Base-by-base conservation (phyloP, 2,113 vertebrate species). In the Nanorana parkeri region DNA sequence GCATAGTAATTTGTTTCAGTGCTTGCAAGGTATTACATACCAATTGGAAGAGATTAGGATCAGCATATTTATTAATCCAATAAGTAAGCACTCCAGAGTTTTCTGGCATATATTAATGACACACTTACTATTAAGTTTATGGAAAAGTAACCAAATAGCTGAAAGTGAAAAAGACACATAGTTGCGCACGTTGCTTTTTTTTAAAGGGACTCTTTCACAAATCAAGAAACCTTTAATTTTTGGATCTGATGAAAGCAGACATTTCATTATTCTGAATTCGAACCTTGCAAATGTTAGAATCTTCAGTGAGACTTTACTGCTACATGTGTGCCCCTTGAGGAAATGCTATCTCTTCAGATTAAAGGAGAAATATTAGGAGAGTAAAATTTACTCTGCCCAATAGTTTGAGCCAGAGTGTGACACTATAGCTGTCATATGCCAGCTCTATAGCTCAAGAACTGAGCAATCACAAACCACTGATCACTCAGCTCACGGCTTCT, bases 11-110 rank as follows among this genome's bases (percentile, higher is more conserved):
- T 51, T 63, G 29, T 36, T 71, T 80, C 68, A 41, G 51, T 76
- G 73, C 55, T 36, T 69, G 36, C 20, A 63, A 56, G 36, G 55
- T 56, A 72, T 55, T 63, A 52, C 41, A 72, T 73, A 54, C 26
- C 67, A 81, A 65, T 54, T 36, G 21, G 68, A 29, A 61, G 36
- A 64, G 78, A 81, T 81, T 64, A 72, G 21, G 36, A 72, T 72
- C 68, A 72, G 68, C 67, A 81, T 72, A 81, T 81, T 80, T 80
- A 72, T 72, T 72, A 71, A 72, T 63, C 56, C 58, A 47, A 63
- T 68, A 68, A 56, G 65, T 56, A 68, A 21, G 51, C 63, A 78
- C 17, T 47, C 41, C 8, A 11, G 41, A 47, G 41, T 47, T 36
- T 36, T 47, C 41, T 47, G 41, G 26, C 20, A 67, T 24, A 29